Percentiles rank a stretch among this genome's conserved stretches.
phyloP scores from a whole-genome alignment of 30 jellyfish, hydroid and myxozoan species.

The Hydractinia echinata region DNA sequence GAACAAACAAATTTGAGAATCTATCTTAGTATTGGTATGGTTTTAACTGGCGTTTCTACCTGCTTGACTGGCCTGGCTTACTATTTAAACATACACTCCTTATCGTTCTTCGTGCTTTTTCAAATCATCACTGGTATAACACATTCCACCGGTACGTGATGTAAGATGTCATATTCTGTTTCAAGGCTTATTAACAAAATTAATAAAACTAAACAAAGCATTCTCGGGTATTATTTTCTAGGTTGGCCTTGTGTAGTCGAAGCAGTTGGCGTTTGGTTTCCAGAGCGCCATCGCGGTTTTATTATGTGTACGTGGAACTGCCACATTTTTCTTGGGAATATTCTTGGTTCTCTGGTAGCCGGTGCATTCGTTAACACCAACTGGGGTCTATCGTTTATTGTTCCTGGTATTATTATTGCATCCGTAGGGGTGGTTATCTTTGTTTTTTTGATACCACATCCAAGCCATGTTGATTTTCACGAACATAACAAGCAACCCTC shows the following conservation, averaged over 20 bases:
- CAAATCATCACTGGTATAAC: slow-evolving; percentile 42
- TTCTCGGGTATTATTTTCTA: slow-evolving; percentile 18
- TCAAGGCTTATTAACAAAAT: too few species aligned
- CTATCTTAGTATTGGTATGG: slow-evolving; percentile 76
- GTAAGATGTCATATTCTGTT: neutral
- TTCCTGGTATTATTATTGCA: slow-evolving; percentile 70
- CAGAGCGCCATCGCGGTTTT: slow-evolving; percentile 94
- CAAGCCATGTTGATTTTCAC: slow-evolving; percentile 58
- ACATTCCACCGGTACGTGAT: slow-evolving; percentile 27
- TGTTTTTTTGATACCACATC: slow-evolving; percentile 76
- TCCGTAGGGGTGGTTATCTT: slow-evolving; percentile 46
- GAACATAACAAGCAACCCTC: neutral
- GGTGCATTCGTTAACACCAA: slow-evolving; percentile 69
- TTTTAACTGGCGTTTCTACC: slow-evolving; percentile 72
- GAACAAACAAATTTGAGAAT: slow-evolving; percentile 83
- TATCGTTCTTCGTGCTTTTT: slow-evolving; percentile 49
- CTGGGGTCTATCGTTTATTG: slow-evolving; percentile 96
- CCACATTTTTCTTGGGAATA: slow-evolving; percentile 89
- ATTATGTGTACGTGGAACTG: slow-evolving; percentile 96
- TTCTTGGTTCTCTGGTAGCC: slow-evolving; percentile 93
- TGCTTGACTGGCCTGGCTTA: slow-evolving; percentile 75
- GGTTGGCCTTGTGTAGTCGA: slow-evolving; percentile 99
- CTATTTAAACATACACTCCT: slow-evolving; percentile 62
- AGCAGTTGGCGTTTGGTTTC: slow-evolving; percentile 95
- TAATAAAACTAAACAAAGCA: too few species aligned